Evolutionary conservation across 2,113 vertebrate species (phyloP), one percentile per base, ranked within the genome.

Genomic region (Neoarius graeffei): DNA sequence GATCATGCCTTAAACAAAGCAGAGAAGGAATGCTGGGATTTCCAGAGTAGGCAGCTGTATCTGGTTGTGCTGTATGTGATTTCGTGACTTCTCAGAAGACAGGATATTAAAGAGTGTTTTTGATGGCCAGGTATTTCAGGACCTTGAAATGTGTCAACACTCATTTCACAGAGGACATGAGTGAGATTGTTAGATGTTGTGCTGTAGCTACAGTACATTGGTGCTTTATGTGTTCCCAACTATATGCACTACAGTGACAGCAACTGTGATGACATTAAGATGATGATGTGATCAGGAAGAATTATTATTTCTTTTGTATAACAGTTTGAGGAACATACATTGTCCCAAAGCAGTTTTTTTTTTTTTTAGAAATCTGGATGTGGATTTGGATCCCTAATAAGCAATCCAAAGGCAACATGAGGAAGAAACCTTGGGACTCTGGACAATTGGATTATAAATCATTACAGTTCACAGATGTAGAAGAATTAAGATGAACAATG

Each of bases 51-150:
- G 27, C 67, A 50, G 54, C 67, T 30, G 64, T 77, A 82, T 90
- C 74, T 90, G 79, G 14, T 90, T 69, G 15, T 60, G 57, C 57
- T 83, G 73, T 59, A 74, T 73, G 62, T 81, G 74, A 83, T 87
- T 81, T 81, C 62, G 30, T 79, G 87, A 30, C 60, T 86, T n/a
- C 42, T 88, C 35, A 23, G n/a, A 27, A 80, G 86, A 91, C 90
- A 93, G 91, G 90, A 94, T 91, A 91, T 93, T 92, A 89, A 92
- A 93, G 23, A 57, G 48, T 69, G 7, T 52, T 77, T 52, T 76
- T n/a, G 23, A 80, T 74, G 80, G 88, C 25, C 57, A 87, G 59
- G 85, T 81, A 83, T 88, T 86, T 81, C 85, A 27, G 30, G 88
- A 83, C 74, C 62, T 89, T 59, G 1, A 85, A 69, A 89, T 13